Percentiles rank a stretch among this genome's conserved stretches.
Evolutionary conservation across 2,113 vertebrate species (phyloP).

Genomic region (Regulus satrapa): DNA sequence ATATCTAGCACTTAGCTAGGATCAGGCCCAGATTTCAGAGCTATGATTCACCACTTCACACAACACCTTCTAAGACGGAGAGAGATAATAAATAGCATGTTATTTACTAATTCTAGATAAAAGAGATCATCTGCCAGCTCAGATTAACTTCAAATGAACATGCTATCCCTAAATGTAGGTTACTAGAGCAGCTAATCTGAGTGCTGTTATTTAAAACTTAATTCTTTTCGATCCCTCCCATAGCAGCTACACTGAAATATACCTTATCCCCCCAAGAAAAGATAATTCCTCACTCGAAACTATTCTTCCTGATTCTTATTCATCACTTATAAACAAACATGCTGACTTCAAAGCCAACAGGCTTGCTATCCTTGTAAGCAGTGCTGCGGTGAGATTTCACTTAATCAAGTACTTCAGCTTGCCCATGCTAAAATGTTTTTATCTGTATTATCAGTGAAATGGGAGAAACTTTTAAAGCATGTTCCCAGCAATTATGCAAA

Average conservation of each 20-base stretch:
- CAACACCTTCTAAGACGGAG: background rate
- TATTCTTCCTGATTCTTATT: background rate
- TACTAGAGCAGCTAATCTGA: background rate
- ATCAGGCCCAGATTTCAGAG: background rate
- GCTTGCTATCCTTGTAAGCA: background rate
- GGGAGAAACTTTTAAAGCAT: background rate
- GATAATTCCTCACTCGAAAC: background rate
- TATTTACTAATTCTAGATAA: background rate
- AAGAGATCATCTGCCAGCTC: background rate
- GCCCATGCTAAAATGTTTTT: background rate
- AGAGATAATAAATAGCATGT: background rate
- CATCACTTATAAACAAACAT: background rate
- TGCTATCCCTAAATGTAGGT: background rate
- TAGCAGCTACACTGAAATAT: background rate
- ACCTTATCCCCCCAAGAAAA: background rate
- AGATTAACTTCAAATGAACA: background rate
- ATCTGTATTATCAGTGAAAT: background rate
- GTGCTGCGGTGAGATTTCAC: background rate
- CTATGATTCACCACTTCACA: background rate
- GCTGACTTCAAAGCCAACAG: background rate
- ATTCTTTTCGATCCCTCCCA: background rate
- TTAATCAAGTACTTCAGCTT: background rate
- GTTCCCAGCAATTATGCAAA: background rate
- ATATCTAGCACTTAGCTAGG: background rate
- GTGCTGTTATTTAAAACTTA: slow-evolving; percentile 1